Conservation (phyloP, 2,888 invertebrate genomes). For the Drosophila multiciliata region DNA sequence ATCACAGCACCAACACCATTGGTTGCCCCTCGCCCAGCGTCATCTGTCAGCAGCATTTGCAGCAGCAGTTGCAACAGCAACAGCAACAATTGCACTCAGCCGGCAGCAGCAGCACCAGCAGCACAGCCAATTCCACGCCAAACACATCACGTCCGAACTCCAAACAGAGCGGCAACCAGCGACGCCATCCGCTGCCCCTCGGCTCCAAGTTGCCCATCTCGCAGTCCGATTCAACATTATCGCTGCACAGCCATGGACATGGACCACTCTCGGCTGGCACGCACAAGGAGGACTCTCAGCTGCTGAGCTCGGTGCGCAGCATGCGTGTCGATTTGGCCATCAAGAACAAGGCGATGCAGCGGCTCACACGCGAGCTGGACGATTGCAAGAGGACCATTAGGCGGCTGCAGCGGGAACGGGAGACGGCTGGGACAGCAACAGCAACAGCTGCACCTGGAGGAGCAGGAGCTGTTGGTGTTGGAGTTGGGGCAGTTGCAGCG, state of each 20-base stretch:
- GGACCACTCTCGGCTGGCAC: conserved; percentile 1
- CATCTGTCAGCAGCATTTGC: conserved; percentile 60
- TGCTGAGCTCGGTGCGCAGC: conserved; percentile 92
- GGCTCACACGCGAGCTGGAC: conserved; percentile 91
- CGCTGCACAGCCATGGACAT: conserved; percentile 81
- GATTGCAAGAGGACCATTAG: conserved; percentile 91
- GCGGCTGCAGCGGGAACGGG: conserved; percentile 91
- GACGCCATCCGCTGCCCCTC: conserved; percentile 59
- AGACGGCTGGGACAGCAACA: conserved; percentile 71
- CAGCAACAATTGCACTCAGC: conserved; percentile 73
- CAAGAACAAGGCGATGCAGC: conserved; percentile 90
- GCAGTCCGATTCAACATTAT: conserved; percentile 86
- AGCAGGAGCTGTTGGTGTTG: conserved; percentile 86
- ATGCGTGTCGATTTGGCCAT: conserved; percentile 90
- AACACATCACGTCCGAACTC: conserved; percentile 84
- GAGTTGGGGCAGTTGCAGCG: background rate
- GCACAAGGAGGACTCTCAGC: conserved; percentile 90
- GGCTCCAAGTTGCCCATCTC: conserved; percentile 86
- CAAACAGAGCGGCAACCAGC: conserved; percentile 86
- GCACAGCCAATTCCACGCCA: conserved; percentile 84
- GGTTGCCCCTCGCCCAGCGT: conserved; percentile 74
- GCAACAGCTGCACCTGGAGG: conserved; percentile 86
- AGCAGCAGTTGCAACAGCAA: conserved; percentile 36
- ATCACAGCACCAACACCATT: conserved; percentile 82
- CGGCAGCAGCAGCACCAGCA: conserved; percentile 83